These are phyloP conservation scores for Pseudonaja textilis DNA, from an alignment of 2,113 vertebrate species.

Conservation along the genomic window DNA sequence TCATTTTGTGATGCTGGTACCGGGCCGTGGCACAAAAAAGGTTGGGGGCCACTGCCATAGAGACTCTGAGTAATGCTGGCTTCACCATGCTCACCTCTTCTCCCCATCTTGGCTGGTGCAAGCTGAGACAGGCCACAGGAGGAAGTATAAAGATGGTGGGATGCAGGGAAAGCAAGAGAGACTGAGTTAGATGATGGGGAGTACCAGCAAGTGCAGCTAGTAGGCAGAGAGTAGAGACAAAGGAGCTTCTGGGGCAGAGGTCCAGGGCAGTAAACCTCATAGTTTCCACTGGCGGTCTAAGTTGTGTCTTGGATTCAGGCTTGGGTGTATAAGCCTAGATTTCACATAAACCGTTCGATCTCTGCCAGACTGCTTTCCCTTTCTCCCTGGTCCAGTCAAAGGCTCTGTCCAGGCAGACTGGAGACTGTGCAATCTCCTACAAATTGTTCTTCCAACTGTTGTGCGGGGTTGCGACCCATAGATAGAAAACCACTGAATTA, in stretches of 20 bases:
- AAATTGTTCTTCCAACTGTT: not conserved
- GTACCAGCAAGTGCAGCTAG: not conserved
- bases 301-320: not conserved
- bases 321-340: not conserved
- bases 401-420: not conserved
- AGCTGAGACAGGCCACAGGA: not conserved
- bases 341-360: not conserved
- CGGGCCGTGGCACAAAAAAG: too few relatives aligned
- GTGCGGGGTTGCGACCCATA: not conserved
- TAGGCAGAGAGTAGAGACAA: not conserved
- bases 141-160: not conserved
- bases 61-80: not conserved
- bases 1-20: too few relatives aligned
- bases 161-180: not conserved
- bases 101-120: not conserved
- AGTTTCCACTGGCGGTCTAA: not conserved
- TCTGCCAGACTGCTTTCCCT: not conserved
- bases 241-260: not conserved
- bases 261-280: not conserved
- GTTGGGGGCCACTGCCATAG: too few relatives aligned
- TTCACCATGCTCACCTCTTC: not conserved
- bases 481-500: not conserved
- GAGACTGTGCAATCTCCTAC: not conserved
- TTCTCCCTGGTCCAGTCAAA: not conserved
- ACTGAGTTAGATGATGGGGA: not conserved